Percentiles rank a stretch among this genome's conserved stretches.
Conservation (phyloP, 2,797 vertebrate species). For the Parotocinclus haroldoi region DNA sequence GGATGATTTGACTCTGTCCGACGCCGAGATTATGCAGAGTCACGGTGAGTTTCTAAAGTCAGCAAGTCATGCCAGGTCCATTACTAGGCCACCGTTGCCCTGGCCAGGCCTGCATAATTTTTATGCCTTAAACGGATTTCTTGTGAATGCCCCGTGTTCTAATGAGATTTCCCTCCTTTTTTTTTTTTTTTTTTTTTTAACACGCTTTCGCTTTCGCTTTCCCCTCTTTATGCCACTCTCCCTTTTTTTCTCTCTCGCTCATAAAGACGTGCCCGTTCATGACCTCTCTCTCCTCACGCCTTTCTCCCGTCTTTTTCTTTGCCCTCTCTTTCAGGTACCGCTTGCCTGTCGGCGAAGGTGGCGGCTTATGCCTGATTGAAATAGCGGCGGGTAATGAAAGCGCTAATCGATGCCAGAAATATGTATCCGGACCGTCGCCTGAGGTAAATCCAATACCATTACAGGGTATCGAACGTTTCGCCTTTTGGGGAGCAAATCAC, state of each 20-base stretch:
- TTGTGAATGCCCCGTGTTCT: conserved; percentile 57
- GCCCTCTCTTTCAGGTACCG: conserved; percentile 67
- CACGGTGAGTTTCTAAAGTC: conserved; percentile 42
- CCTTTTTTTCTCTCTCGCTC: conserved; percentile 51
- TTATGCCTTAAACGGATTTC: conserved; percentile 67
- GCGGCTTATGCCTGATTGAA: conserved; percentile 78
- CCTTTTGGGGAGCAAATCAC: no score
- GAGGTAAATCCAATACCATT: conserved; percentile 68
- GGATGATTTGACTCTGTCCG: conserved; percentile 23
- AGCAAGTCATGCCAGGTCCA: conserved; percentile 57
- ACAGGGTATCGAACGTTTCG: no score
- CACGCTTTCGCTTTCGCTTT: conserved; percentile 24
- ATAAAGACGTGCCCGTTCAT: conserved; percentile 36
- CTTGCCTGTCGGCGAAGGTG: conserved; percentile 67
- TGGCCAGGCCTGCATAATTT: conserved; percentile 52
- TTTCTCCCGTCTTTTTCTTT: conserved; percentile 7
- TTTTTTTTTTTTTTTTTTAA: conserved; percentile 50
- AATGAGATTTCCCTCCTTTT: conserved; percentile 52
- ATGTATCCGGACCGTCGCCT: conserved; percentile 55
- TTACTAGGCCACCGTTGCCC: conserved; percentile 51
- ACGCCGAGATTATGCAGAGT: conserved; percentile 20
- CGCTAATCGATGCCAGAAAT: conserved; percentile 64
- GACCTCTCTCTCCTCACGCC: conserved; percentile 14
- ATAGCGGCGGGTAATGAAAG: conserved; percentile 71
- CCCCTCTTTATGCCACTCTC: conserved; percentile 6